These are phyloP conservation scores for Macrosteles quadrilineatus DNA, from an alignment of 1,140 invertebrate genomes.

Conservation along the genomic window DNA sequence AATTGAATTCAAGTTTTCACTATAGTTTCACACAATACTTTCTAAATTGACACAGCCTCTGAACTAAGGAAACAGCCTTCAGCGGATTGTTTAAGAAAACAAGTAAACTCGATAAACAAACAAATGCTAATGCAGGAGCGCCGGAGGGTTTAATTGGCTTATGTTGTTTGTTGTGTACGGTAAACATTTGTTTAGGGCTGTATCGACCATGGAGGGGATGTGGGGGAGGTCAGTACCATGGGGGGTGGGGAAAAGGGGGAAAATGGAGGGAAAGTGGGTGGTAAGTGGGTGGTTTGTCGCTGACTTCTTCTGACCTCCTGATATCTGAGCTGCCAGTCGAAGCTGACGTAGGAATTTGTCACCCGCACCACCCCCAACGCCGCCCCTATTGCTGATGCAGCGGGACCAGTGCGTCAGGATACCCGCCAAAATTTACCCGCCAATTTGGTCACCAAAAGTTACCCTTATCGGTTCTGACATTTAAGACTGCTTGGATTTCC, in stretches of 20 bases:
- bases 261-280: too few species aligned
- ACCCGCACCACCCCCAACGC: neutral
- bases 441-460: too few species aligned
- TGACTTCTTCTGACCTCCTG: neutral
- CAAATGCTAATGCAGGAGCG: neutral
- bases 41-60: too few species aligned
- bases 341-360: neutral
- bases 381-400: too few species aligned
- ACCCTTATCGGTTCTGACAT: too few species aligned
- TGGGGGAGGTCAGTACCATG: neutral
- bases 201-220: neutral
- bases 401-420: too few species aligned
- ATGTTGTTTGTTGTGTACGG: neutral
- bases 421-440: too few species aligned
- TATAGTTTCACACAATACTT: too few species aligned
- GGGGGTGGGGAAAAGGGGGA: too few species aligned
- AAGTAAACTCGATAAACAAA: slow-evolving; percentile 14
- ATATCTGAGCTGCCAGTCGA: neutral
- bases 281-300: neutral
- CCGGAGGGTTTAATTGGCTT: neutral
- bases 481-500: too few species aligned
- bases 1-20: too few species aligned
- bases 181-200: slow-evolving; percentile 10
- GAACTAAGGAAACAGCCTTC: too few species aligned
- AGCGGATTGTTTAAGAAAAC: neutral